Evolutionary conservation across 2,797 vertebrate species (phyloP).

Genomic region (Remorina albescens): DNA sequence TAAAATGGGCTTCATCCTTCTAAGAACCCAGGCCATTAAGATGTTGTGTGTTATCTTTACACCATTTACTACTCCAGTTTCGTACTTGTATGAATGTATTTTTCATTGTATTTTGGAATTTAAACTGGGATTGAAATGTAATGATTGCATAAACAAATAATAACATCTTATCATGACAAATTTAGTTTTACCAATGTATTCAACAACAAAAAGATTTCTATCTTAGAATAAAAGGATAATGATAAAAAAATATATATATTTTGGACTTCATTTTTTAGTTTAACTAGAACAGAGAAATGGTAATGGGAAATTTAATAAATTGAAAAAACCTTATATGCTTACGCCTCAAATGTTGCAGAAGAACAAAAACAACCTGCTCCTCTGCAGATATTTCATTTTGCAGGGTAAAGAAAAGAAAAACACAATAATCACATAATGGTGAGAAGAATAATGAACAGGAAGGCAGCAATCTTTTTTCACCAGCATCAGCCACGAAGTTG

Average conservation of each 20-base stretch:
- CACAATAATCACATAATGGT: slow-evolving; percentile 61
- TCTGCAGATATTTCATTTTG: slow-evolving; percentile 49
- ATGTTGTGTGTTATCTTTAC: neutral
- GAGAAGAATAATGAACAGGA: slow-evolving; percentile 53
- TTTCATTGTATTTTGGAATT: neutral
- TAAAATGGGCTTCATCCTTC: no score
- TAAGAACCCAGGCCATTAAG: no score
- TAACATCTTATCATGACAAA: neutral
- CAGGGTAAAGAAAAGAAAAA: slow-evolving; percentile 44
- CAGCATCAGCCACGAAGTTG: slow-evolving; percentile 40
- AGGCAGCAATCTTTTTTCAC: slow-evolving; percentile 50
- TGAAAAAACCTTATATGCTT: neutral
- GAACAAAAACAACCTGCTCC: slow-evolving; percentile 51
- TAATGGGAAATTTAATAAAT: neutral
- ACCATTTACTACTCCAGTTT: neutral
- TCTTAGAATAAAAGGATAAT: neutral
- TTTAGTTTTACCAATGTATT: neutral
- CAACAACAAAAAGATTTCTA: neutral
- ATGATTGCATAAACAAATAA: neutral
- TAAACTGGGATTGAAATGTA: neutral
- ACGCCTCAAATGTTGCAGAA: slow-evolving; percentile 15
- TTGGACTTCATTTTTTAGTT: slow-evolving; percentile 2
- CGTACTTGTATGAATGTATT: neutral
- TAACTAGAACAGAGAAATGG: slow-evolving; percentile 1
- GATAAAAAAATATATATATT: neutral